Percentiles rank a stretch among this genome's conserved stretches.
Evolutionary conservation across 2,113 vertebrate species (phyloP).

Genomic region (Platycercus adscitus): DNA sequence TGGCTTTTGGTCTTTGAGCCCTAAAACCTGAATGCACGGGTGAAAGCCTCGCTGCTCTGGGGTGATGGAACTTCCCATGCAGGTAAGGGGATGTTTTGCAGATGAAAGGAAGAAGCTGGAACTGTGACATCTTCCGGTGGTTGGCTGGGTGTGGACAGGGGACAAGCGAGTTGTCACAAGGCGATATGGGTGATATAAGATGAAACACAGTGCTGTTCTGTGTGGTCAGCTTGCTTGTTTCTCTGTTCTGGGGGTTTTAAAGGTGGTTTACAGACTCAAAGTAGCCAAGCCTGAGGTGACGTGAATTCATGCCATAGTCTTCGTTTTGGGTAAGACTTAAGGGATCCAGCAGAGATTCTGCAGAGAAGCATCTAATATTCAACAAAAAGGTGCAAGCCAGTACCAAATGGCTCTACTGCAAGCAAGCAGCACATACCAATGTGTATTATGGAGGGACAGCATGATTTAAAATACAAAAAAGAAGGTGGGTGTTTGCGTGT

Average conservation of each 20-base stretch:
- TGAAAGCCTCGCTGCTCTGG: background rate
- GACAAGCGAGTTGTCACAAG: background rate
- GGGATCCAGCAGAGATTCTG: background rate
- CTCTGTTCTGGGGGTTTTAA: background rate
- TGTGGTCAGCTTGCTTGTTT: background rate
- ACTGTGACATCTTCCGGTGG: background rate
- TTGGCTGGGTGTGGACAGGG: background rate
- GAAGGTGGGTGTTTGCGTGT: background rate
- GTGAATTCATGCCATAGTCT: background rate
- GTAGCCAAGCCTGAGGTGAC: background rate
- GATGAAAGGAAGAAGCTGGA: background rate
- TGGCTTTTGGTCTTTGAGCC: background rate
- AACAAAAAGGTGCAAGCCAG: background rate
- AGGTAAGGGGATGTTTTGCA: background rate
- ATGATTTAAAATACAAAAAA: background rate
- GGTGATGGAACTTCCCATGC: background rate
- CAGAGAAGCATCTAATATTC: background rate
- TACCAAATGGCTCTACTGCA: background rate
- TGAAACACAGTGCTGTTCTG: background rate
- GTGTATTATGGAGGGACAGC: background rate
- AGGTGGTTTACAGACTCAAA: background rate
- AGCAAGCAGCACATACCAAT: background rate
- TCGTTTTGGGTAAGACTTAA: background rate
- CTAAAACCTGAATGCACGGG: background rate
- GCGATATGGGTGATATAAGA: background rate